Evolutionary conservation across 2,888 invertebrate genomes (phyloP), one percentile per base, ranked within the genome.

Genomic region (Xylota sylvarum): DNA sequence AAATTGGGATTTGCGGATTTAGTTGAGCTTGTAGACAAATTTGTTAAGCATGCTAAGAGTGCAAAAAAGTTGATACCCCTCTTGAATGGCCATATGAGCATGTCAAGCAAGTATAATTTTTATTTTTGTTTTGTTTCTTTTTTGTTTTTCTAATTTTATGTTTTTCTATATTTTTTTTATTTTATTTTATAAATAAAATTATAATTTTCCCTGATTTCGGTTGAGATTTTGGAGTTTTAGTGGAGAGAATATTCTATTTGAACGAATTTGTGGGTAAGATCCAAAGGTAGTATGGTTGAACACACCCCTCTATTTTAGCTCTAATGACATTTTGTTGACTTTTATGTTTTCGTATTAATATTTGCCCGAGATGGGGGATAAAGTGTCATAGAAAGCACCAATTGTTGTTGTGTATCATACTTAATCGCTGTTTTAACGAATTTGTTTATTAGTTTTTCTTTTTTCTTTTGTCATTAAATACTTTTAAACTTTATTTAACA

Each of bases 31-130:
- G 89, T 91, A 89, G 88, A 89, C 88, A 89, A 79, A 88, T 89
- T 90, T 90, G 84, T 89, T 88, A 90, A 90, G 91, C 91, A 90
- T 91, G 89, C 86, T 88, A 90, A 89, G 87, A 85, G 79, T 88
- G 86, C 81, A 88, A 89, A 89, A 88, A 89, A 88, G 89, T 83
- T 87, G 78, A 79, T 62, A 69, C 83, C 87, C 78, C 65, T 89
- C 88, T 89, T 89, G 89, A 90, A 90, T 89, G 88, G 84, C 89
- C 86, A 83, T 88, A 90, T 90, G 89, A 91, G 92, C 91, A 91
- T 93, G 91, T 90, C 90, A 91, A 92, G 92, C 92, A 92, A 93
- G 93, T 92, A 92, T 92, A 91, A 88, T 88, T 89, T 88, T 89
- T 79, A 82, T 83, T 74, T 76, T 83, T 88, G 89, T 88, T 88